Conservation (phyloP, 2,797 vertebrate genomes). For the Catostomus latipinnis region DNA sequence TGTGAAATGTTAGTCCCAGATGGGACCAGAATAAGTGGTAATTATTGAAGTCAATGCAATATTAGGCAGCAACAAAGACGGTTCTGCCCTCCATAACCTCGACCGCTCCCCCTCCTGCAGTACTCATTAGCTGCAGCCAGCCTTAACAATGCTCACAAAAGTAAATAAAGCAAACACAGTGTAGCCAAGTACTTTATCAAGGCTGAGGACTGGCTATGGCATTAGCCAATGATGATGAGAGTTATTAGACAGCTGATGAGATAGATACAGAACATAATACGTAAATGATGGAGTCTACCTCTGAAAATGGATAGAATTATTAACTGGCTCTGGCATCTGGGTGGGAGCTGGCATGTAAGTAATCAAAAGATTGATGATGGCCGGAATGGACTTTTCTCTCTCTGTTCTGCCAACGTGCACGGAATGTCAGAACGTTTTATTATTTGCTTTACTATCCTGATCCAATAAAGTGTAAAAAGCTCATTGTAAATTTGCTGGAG, state of each 20-base stretch:
- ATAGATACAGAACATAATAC: constrained; percentile 65
- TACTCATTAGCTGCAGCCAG: constrained; percentile 48
- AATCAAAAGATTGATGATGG: constrained; percentile 75
- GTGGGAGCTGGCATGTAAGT: constrained; percentile 66
- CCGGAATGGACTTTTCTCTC: constrained; percentile 69
- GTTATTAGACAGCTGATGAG: constrained; percentile 68
- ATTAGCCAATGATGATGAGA: constrained; percentile 67
- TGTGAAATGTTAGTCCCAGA: constrained; percentile 35
- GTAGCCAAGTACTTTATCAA: constrained; percentile 47
- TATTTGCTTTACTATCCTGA: constrained; percentile 2
- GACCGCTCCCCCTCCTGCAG: neutral
- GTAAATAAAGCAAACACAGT: constrained; percentile 57
- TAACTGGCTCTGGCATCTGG: constrained; percentile 63
- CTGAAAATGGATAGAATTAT: constrained; percentile 70
- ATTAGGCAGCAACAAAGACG: constrained; percentile 29
- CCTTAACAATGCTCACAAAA: constrained; percentile 45
- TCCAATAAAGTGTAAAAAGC: neutral
- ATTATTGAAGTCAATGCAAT: constrained; percentile 39
- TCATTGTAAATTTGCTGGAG: constrained; percentile 3
- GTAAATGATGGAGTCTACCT: constrained; percentile 62
- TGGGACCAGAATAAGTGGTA: constrained; percentile 36
- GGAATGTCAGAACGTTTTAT: constrained; percentile 41
- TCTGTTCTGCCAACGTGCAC: constrained; percentile 40
- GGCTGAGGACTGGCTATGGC: constrained; percentile 46
- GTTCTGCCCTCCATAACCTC: constrained; percentile 26